Conservation (phyloP, 2,888 invertebrate genomes). For the Azorinus chamasolen region DNA sequence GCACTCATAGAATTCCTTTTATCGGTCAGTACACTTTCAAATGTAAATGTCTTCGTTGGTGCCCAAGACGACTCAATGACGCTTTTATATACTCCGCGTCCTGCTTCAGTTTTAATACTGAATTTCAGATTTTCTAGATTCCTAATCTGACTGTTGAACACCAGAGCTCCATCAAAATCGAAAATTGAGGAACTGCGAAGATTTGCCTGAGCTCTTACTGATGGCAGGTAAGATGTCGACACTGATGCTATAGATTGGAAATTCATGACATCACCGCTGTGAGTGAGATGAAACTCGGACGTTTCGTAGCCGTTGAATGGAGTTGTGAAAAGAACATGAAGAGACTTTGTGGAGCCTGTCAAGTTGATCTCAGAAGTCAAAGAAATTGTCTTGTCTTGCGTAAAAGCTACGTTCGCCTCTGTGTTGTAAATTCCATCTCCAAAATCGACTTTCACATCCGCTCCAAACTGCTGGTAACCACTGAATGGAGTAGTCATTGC, state of each 20-base stretch:
- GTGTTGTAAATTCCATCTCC: constrained; percentile 15
- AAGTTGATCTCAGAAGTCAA: constrained; percentile 25
- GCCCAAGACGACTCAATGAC: constrained; percentile 41
- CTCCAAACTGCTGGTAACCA: constrained; percentile 39
- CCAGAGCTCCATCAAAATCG: constrained; percentile 22
- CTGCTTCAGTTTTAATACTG: constrained; percentile 23
- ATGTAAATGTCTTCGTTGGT: constrained; percentile 19
- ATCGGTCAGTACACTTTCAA: constrained; percentile 20
- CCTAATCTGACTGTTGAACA: constrained; percentile 45
- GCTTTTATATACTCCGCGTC: constrained; percentile 22
- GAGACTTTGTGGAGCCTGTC: constrained; percentile 13
- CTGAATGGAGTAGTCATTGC: constrained; percentile 38
- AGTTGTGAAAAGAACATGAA: constrained; percentile 24
- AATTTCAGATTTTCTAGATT: constrained; percentile 50
- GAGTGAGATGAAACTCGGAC: constrained; percentile 20
- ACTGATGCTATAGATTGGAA: constrained; percentile 36
- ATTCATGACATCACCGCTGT: constrained; percentile 32
- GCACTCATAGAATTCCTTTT: constrained; percentile 14
- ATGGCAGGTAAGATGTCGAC: constrained; percentile 17
- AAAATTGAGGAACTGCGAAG: constrained; percentile 19
- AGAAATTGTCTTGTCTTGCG: constrained; percentile 48
- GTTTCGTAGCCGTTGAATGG: constrained; percentile 45
- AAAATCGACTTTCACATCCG: constrained; percentile 34
- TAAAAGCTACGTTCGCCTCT: constrained; percentile 35
- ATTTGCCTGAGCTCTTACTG: constrained; percentile 29